Base-by-base conservation (phyloP, 2,888 invertebrate genomes). In the Philhelius pedissequus region DNA sequence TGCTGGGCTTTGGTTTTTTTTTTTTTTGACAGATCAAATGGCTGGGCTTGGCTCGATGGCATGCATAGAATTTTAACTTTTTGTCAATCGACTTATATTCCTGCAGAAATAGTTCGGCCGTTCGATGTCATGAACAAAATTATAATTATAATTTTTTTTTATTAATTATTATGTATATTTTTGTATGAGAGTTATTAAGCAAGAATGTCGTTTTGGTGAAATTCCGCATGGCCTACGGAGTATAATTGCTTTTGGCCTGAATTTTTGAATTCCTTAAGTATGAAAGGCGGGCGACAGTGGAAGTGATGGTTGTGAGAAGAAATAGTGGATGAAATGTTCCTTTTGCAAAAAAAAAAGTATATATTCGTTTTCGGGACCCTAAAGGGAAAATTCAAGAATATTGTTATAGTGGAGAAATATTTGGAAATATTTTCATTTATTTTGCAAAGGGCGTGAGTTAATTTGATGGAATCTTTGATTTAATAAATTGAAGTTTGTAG, bases 51-150 rank as follows among this genome's bases (percentile, higher is more conserved):
- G 48, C 69, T 52, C 27, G 58, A 54, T 62, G 68, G 62, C 77
- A 62, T 73, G 77, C 48, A 62, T 38, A 54, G 58, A 77, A 73
- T 82, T 82, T 82, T 52, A 64, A 73, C 40, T 69, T 56, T 54
- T 62, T 60, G 13, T 52, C 45, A 58, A 71, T 81, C 71, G 45
- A 54, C 66, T 71, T 64, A 30, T 74, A 15, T 32, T 0, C 8
- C 40, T 13, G 6, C n/a, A 15, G 40, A 60, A 35, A 35, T 27
- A 40, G 15, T 40, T 25, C 8, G 18, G 11, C 1, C 4, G 9
- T n/a, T n/a, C n/a, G 13, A 48, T 32, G 22, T 6, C 64, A 48
- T 48, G 30, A 32, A n/a, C 4, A 20, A 48, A 48, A 20, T 48
- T 48, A 64, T 64, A 32, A 62, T 62, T 62, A 45, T 62, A 43